Base-by-base conservation (phyloP, 2,888 invertebrate genomes). In the Elgonia sp. region DNA sequence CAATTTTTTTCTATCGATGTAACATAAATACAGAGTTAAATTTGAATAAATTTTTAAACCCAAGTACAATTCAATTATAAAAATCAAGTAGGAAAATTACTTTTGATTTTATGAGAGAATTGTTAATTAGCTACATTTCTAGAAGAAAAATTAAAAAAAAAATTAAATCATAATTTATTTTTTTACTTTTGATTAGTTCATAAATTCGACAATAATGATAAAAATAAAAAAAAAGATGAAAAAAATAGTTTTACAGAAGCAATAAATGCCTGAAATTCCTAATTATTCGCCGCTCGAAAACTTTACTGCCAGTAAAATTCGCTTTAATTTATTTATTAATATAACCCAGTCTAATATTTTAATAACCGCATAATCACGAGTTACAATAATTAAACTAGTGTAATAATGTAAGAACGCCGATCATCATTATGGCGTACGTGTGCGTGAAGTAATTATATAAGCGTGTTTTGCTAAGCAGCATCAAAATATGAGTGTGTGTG, bases 351-450 rank as follows among this genome's bases (percentile, higher is more conserved):
- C 50, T 53, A 76, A 76, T 65, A 76, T 65, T 53, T 53, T 65
- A 63, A 65, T 65, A 60, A 50, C 53, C 63, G 12, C 21, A 9
- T 65, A 63, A 76, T 65, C 53, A 20, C 29, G 65, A 65, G 53
- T 65, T 53, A 50, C 53, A 39, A 50, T 65, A 65, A 76, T 76
- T 42, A 37, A 75, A 75, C 42, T 29, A 62, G 75, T 16, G 9
- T 75, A 62, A 75, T 75, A 75, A 62, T 29, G 37, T 46, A 75
- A 75, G 62, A 29, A 46, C 37, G 76, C 50, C 46, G 76, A 63
- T 76, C 63, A 57, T 29, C 29, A 29, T 29, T n/a, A n/a, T n/a
- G n/a, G n/a, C n/a, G n/a, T n/a, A n/a, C n/a, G n/a, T n/a, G n/a
- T n/a, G n/a, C n/a, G n/a, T n/a, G n/a, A n/a, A n/a, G n/a, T n/a